Evolutionary conservation across 2,888 invertebrate species (phyloP), one percentile per base, ranked within the genome.

Genomic region (Lapara coniferarum): DNA sequence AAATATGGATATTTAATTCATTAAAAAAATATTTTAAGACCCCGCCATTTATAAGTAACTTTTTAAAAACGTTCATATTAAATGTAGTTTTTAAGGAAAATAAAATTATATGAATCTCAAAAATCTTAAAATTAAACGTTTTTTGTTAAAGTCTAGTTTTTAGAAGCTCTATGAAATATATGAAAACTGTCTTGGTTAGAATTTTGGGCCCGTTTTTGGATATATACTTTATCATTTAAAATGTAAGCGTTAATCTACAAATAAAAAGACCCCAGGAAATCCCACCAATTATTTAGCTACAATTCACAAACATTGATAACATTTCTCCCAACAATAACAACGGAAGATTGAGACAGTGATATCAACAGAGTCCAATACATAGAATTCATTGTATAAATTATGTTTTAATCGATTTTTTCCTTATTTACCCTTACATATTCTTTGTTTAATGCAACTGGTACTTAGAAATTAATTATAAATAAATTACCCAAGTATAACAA

Each of bases 261-360:
- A 55, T 55, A n/a, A 55, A 25, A 25, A 55, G 16, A 10, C 5
- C 16, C 37, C 37, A 37, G 37, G 8, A 8, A 37, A 37, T 2
- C 25, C 25, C 25, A 2, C 8, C 8, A n/a, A 67, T 6, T 55
- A 30, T 63, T 59, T 10, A 46, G 6, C 4, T 14, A 1, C 13
- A 58, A 13, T n/a, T 68, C 30, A 30, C 37, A 58, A 68, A 68
- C 14, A 67, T 10, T 37, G 58, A 68, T 68, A 58, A 52, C 37
- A 12, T 12, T 46, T 46, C 16, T 12, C 16, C 59, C 16, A 63
- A 46, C 1, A 37, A 4, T 37, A 37, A 37, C 46, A 46, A 63
- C 44, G 44, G 10, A 16, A 63, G 19, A 63, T 63, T 46, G 12
- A 57, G 25, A 46, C 16, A 59, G n/a, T 12, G 46, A 55, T 49